Evolutionary conservation across 2,888 invertebrate genomes (phyloP).

Genomic region (Pachliopta kotzebuea): DNA sequence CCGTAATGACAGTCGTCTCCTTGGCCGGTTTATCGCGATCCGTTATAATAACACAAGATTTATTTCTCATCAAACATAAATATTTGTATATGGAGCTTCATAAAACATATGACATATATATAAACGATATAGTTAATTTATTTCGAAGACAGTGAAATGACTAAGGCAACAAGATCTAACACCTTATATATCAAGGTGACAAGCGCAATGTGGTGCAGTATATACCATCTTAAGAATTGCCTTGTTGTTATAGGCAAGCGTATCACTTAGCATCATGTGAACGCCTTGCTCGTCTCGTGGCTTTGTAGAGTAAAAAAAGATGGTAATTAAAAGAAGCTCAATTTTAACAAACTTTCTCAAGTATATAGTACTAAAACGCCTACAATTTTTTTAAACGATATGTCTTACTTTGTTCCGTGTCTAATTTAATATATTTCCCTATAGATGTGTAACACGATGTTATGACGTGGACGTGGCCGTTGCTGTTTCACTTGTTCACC

Average conservation of each 20-base stretch:
- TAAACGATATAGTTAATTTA: too few species aligned
- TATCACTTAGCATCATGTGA: too few species aligned
- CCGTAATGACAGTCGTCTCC: conserved; percentile 24
- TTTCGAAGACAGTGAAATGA: too few species aligned
- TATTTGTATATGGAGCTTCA: conserved; percentile 2
- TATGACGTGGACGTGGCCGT: conserved; percentile 31
- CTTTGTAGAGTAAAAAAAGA: too few species aligned
- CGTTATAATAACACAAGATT: conserved; percentile 24
- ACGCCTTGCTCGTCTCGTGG: too few species aligned
- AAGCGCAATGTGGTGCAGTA: too few species aligned
- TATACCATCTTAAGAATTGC: too few species aligned
- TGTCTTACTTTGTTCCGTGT: background rate
- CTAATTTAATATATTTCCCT: conserved; percentile 8
- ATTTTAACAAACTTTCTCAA: background rate
- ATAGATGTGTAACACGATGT: conserved; percentile 3
- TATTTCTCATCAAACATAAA: conserved; percentile 22
- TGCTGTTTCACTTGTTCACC: conserved; percentile 38
- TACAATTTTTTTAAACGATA: background rate
- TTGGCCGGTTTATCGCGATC: conserved; percentile 26
- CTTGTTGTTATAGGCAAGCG: too few species aligned
- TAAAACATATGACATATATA: too few species aligned
- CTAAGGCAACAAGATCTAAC: too few species aligned
- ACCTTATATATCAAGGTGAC: too few species aligned
- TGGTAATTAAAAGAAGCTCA: too few species aligned
- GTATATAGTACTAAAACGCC: background rate